Conservation (phyloP, 1,140 invertebrate species). For the Amyelois transitella region DNA sequence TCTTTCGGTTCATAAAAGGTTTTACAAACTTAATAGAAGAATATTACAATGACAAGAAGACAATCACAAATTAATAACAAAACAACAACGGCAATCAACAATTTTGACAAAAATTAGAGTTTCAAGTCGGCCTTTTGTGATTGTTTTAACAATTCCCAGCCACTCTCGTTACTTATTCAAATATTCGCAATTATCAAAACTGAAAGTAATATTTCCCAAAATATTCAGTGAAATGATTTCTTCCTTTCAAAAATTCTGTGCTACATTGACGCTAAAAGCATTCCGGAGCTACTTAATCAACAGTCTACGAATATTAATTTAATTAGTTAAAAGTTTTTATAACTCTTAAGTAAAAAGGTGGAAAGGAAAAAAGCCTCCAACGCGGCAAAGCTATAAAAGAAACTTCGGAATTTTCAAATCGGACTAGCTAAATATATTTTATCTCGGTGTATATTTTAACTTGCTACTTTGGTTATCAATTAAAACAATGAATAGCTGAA, state of each 20-base stretch:
- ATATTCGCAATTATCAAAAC: conserved; percentile 26
- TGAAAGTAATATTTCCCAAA: conserved; percentile 28
- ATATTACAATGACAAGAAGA: background rate
- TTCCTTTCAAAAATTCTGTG: conserved; percentile 26
- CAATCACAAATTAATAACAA: background rate
- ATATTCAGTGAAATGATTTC: conserved; percentile 27
- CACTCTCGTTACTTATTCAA: conserved; percentile 36
- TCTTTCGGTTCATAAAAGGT: no score
- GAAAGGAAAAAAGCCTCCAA: conserved; percentile 31
- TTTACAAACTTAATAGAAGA: no score
- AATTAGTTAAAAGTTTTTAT: conserved; percentile 52
- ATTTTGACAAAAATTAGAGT: conserved; percentile 1
- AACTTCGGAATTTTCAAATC: conserved; percentile 27
- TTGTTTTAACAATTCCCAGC: conserved; percentile 27
- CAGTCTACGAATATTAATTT: conserved; percentile 53
- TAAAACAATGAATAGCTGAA: conserved; percentile 15
- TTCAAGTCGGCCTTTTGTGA: conserved; percentile 15
- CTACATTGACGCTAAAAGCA: conserved; percentile 48
- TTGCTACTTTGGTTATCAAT: conserved; percentile 21
- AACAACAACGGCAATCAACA: background rate
- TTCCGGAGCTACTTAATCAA: conserved; percentile 48
- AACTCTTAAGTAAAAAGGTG: conserved; percentile 46
- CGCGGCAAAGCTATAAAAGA: conserved; percentile 22
- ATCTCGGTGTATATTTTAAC: conserved; percentile 4
- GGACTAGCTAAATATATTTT: conserved; percentile 23